phyloP scores from a whole-genome alignment of 53 echinoderm and acorn worm species.

The Echinarachnius parma region DNA sequence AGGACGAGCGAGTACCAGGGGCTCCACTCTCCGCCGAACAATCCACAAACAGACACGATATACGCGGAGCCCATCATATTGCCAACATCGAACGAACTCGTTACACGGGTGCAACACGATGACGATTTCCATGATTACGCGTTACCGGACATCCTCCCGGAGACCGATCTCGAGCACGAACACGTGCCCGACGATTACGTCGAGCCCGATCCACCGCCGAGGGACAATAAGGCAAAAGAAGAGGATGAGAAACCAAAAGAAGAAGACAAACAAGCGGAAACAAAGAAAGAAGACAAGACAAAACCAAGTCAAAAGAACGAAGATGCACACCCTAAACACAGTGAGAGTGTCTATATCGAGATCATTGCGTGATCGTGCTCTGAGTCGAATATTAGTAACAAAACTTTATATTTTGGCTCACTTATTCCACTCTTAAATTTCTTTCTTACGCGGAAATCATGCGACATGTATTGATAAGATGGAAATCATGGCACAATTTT shows the following conservation, averaged over 20 bases:
- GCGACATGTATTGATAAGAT: no score
- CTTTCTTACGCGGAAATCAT: no score
- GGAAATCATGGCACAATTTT: no score
- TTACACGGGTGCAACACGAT: slow-evolving; percentile 18
- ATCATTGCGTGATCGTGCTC: slow-evolving; percentile 39
- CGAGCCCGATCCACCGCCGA: slow-evolving; percentile 32
- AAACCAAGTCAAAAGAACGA: slow-evolving; percentile 9
- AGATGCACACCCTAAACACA: background rate
- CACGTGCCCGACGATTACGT: slow-evolving; percentile 18
- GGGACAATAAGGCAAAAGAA: background rate
- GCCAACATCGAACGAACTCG: slow-evolving; percentile 6
- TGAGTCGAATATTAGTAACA: no score
- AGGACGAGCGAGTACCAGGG: slow-evolving; percentile 26
- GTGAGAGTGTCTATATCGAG: slow-evolving; percentile 33
- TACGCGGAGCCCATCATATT: slow-evolving; percentile 27
- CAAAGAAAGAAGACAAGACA: background rate
- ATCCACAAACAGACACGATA: no score
- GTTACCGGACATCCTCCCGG: slow-evolving; percentile 32
- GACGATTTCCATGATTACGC: slow-evolving; percentile 37
- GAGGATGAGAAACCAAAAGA: background rate
- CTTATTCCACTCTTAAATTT: no score
- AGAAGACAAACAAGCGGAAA: no score
- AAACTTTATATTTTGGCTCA: no score
- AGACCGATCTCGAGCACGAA: no score
- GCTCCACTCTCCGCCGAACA: slow-evolving; percentile 22